Evolutionary conservation across 2,113 vertebrate genomes (phyloP).

Genomic region (Trichechus manatus): DNA sequence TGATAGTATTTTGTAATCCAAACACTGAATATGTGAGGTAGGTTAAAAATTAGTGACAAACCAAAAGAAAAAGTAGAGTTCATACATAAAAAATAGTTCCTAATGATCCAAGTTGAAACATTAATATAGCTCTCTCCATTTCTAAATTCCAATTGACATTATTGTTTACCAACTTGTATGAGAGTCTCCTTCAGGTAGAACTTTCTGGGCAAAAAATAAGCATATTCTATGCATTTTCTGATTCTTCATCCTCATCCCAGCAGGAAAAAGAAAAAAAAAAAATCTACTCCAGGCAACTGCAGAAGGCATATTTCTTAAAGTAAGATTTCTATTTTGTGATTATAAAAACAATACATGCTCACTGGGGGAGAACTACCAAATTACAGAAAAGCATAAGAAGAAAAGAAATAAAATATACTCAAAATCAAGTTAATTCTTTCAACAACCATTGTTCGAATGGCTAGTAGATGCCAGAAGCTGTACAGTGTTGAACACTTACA

Average conservation of each 20-base stretch:
- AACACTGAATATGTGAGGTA: neutral
- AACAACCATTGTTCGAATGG: neutral
- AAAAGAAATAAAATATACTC: neutral
- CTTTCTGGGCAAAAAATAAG: neutral
- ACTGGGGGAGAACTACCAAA: neutral
- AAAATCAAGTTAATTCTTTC: neutral
- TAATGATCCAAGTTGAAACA: neutral
- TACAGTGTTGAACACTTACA: neutral
- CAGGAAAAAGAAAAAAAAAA: neutral
- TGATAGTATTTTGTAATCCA: neutral
- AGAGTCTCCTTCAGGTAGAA: neutral
- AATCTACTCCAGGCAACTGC: neutral
- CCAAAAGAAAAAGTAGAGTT: neutral
- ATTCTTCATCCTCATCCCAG: neutral
- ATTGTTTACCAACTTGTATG: neutral
- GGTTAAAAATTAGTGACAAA: slow-evolving; percentile 23
- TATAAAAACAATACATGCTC: neutral
- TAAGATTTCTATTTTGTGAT: neutral
- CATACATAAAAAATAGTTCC: neutral
- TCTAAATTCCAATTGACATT: neutral
- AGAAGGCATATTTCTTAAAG: neutral
- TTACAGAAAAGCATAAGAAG: neutral
- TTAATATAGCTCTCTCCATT: neutral
- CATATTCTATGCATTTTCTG: neutral
- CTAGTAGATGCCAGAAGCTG: neutral